Conservation (phyloP, 2,888 invertebrate genomes). For the Autographa gamma region DNA sequence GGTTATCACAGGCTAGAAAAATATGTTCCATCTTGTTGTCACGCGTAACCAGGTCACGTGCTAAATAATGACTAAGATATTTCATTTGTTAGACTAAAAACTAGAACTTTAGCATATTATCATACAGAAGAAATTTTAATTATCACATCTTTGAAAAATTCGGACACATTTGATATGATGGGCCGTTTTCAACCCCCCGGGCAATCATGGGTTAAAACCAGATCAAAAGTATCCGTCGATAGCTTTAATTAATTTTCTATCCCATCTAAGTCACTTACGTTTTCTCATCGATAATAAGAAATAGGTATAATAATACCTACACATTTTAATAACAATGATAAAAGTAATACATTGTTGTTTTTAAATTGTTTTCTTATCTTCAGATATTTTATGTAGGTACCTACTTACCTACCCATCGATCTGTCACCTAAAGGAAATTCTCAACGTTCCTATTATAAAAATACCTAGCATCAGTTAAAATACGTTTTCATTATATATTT, state of each 20-base stretch:
- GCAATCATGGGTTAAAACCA: too few relatives aligned
- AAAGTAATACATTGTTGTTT: neutral
- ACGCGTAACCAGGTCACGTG: slow-evolving; percentile 33
- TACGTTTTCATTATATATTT: too few relatives aligned
- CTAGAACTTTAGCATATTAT: too few relatives aligned
- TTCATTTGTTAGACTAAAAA: neutral
- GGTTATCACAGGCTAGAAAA: slow-evolving; percentile 48
- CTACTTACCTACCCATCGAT: neutral
- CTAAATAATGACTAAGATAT: neutral
- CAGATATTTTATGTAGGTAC: neutral
- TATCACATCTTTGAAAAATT: too few relatives aligned
- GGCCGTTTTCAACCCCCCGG: too few relatives aligned
- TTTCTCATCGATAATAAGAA: neutral
- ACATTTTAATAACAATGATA: neutral
- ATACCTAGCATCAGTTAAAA: too few relatives aligned
- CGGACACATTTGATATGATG: too few relatives aligned
- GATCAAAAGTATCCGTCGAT: too few relatives aligned
- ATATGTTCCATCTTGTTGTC: slow-evolving; percentile 28
- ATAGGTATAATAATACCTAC: neutral
- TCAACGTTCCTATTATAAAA: too few relatives aligned
- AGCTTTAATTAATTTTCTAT: neutral
- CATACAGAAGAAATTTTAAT: too few relatives aligned
- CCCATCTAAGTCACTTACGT: neutral
- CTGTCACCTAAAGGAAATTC: too few relatives aligned
- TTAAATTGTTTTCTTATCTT: neutral